Evolutionary conservation across 1,140 invertebrate species (phyloP).

Genomic region (Aphidius gifuensis): DNA sequence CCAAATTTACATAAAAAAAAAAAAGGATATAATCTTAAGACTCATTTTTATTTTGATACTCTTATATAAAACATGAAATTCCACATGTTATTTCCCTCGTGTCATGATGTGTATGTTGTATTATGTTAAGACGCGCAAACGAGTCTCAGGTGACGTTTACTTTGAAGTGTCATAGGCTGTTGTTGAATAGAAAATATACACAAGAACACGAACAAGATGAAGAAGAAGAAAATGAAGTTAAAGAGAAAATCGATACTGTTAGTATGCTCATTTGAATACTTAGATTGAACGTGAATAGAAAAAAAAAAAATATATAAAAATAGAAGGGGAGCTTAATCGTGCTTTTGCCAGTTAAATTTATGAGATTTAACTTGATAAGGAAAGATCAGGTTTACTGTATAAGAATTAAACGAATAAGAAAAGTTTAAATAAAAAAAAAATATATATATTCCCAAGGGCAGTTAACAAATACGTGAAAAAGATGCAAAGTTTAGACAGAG

Average conservation of each 20-base stretch:
- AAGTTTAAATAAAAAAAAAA: conserved; percentile 15
- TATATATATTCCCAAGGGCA: background rate
- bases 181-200: background rate
- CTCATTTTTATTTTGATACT: too few relatives aligned
- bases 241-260: conserved; percentile 39
- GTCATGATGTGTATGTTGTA: background rate
- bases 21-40: too few relatives aligned
- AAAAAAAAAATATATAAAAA: conserved; percentile 8
- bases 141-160: conserved; percentile 5
- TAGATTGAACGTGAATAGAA: conserved; percentile 47
- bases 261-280: conserved; percentile 55
- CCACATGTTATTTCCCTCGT: background rate
- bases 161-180: background rate
- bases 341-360: conserved; percentile 52
- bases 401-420: conserved; percentile 9
- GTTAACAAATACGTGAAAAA: too few relatives aligned
- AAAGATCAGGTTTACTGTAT: conserved; percentile 34
- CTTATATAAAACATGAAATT: too few relatives aligned
- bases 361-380: conserved; percentile 53
- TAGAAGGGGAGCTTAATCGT: conserved; percentile 45
- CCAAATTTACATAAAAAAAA: too few relatives aligned
- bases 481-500: too few relatives aligned
- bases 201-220: background rate
- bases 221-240: conserved; percentile 29
- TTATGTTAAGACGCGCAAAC: too few relatives aligned